Evolutionary conservation across 2,888 invertebrate species (phyloP).

Genomic region (Lasioglossum zephyrum): DNA sequence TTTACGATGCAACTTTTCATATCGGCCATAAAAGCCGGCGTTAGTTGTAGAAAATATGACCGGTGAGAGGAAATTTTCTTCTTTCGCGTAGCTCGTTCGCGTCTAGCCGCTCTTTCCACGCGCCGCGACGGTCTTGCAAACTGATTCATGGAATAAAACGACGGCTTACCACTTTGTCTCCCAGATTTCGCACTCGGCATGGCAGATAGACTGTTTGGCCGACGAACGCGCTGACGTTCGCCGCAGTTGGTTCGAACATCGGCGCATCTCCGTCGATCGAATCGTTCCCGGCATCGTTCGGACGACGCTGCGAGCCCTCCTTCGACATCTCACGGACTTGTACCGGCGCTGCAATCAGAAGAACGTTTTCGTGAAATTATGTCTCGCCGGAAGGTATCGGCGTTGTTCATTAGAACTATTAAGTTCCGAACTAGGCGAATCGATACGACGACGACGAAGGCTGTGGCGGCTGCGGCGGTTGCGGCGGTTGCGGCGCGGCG

Average conservation of each 20-base stretch:
- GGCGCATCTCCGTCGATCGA: conserved; percentile 73
- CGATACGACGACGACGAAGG: conserved; percentile 1
- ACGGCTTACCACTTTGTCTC: conserved; percentile 81
- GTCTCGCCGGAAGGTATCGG: conserved; percentile 7
- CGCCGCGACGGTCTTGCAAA: neutral
- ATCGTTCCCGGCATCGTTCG: conserved; percentile 67
- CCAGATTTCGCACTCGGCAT: conserved; percentile 80
- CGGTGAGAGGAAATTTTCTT: conserved; percentile 7
- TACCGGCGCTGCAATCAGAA: conserved; percentile 65
- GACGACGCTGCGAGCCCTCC: conserved; percentile 52
- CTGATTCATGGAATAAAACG: neutral
- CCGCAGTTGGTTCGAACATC: conserved; percentile 81
- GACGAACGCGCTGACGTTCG: conserved; percentile 81
- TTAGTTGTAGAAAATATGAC: conserved; percentile 36
- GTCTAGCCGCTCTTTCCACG: neutral
- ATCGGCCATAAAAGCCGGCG: conserved; percentile 41
- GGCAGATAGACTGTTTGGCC: conserved; percentile 83
- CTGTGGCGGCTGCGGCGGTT: neutral
- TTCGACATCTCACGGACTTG: conserved; percentile 63
- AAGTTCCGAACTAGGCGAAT: neutral
- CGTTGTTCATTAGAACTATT: conserved; percentile 1
- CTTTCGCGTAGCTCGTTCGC: neutral
- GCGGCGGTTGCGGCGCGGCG: neutral
- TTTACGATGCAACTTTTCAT: conserved; percentile 58
- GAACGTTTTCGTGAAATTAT: conserved; percentile 29